Conservation (phyloP, 1,140 invertebrate species). For the Sesamia nonagrioides region DNA sequence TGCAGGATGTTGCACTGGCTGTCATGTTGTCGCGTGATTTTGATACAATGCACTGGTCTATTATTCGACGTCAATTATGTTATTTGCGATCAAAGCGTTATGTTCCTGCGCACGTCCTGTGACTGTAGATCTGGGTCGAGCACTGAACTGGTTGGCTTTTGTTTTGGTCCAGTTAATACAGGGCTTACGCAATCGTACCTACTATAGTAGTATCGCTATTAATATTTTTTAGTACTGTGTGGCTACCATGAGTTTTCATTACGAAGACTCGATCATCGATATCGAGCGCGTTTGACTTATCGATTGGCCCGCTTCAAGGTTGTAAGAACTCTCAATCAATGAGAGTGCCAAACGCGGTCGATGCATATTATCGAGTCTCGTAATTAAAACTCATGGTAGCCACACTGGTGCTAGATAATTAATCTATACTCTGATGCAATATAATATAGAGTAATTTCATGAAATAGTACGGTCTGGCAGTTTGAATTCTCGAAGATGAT, state of each 20-base stretch:
- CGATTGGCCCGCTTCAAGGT: too few species aligned
- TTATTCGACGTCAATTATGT: conserved; percentile 50
- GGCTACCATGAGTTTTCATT: too few species aligned
- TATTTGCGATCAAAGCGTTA: conserved; percentile 45
- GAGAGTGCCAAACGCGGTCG: too few species aligned
- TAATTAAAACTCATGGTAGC: too few species aligned
- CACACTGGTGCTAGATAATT: neutral
- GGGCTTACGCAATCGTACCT: neutral
- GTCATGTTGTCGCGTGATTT: conserved; percentile 26
- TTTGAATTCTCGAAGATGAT: too few species aligned
- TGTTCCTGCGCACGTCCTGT: conserved; percentile 46
- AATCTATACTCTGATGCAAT: too few species aligned
- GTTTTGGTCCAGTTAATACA: conserved; percentile 23
- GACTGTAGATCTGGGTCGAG: conserved; percentile 45
- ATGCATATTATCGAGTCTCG: too few species aligned
- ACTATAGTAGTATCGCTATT: neutral
- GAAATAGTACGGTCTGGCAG: too few species aligned
- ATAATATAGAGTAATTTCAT: too few species aligned
- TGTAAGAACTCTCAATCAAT: too few species aligned
- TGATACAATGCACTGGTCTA: conserved; percentile 27
- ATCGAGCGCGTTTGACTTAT: too few species aligned
- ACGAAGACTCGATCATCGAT: too few species aligned
- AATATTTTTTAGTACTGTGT: neutral
- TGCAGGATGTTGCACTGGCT: conserved; percentile 52
- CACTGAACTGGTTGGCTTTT: conserved; percentile 49